phyloP scores from a whole-genome alignment of 2,113 vertebrate species.

The Platichthys stellatus region DNA sequence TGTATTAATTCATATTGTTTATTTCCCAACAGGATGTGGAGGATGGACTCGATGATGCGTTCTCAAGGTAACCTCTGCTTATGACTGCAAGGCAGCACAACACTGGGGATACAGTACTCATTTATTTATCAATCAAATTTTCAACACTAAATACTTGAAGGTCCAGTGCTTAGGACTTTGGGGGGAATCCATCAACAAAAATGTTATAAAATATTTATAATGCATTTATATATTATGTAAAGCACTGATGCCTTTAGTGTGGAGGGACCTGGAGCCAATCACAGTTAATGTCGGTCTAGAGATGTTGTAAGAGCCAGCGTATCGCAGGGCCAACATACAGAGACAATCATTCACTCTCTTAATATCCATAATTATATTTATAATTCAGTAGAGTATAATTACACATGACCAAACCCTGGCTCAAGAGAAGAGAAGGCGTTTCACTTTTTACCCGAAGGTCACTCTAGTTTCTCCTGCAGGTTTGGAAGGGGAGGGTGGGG shows the following conservation, averaged over 20 bases:
- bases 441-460: no score
- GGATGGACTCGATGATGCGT: constrained; percentile 80
- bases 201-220: neutral
- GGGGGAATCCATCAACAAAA: neutral
- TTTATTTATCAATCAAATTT: constrained; percentile 2
- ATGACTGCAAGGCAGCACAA: neutral
- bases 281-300: neutral
- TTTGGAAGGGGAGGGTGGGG: neutral
- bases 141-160: neutral
- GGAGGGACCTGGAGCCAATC: neutral
- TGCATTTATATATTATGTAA: neutral
- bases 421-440: neutral
- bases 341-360: neutral
- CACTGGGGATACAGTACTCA: neutral
- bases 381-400: neutral
- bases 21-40: constrained; percentile 79
- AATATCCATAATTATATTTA: neutral
- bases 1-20: constrained; percentile 51
- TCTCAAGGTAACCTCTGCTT: constrained; percentile 79
- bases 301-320: no score
- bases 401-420: neutral
- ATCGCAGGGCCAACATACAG: neutral
- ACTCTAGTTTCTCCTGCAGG: no score
- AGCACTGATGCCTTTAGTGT: neutral
- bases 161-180: neutral